These are phyloP conservation scores for Notocelia uddmanniana DNA, from an alignment of 2,888 invertebrate species.

Conservation along the genomic window DNA sequence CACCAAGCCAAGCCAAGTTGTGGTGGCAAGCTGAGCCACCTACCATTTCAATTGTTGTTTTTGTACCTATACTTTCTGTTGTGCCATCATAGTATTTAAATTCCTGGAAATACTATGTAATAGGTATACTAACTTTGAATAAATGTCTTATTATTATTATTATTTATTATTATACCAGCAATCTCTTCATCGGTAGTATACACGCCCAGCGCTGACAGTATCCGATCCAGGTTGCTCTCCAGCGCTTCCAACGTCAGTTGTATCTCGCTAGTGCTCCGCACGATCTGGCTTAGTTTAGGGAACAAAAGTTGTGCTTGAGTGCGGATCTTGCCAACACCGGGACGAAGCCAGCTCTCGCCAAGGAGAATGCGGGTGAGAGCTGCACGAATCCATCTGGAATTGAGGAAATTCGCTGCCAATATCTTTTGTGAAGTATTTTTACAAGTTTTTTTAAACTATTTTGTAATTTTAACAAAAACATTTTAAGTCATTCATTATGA, in stretches of 20 bases:
- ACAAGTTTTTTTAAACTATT: no score
- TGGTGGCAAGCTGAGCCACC: no score
- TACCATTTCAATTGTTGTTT: no score
- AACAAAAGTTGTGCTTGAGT: conserved; percentile 78
- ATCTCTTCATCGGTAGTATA: conserved; percentile 83
- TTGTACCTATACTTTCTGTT: no score
- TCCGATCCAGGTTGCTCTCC: conserved; percentile 75
- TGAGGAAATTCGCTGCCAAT: no score
- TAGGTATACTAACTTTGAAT: not conserved
- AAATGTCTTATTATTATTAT: not conserved
- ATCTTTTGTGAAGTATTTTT: no score
- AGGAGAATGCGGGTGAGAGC: conserved; percentile 77
- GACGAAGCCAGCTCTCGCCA: conserved; percentile 79
- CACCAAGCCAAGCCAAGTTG: no score
- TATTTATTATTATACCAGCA: conserved; percentile 72
- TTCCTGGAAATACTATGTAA: no score
- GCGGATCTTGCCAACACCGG: conserved; percentile 78
- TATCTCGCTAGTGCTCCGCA: conserved; percentile 68
- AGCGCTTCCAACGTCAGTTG: conserved; percentile 76
- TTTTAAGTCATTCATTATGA: no score
- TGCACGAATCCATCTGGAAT: conserved; percentile 80
- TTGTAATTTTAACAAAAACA: no score
- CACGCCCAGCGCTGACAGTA: conserved; percentile 74
- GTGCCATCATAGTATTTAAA: no score
- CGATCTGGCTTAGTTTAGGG: conserved; percentile 76